Percentiles rank a stretch among this genome's conserved stretches.
These are phyloP conservation scores for Geophilus truncorum DNA, from an alignment of 2,888 invertebrate species.

Conservation along the genomic window DNA sequence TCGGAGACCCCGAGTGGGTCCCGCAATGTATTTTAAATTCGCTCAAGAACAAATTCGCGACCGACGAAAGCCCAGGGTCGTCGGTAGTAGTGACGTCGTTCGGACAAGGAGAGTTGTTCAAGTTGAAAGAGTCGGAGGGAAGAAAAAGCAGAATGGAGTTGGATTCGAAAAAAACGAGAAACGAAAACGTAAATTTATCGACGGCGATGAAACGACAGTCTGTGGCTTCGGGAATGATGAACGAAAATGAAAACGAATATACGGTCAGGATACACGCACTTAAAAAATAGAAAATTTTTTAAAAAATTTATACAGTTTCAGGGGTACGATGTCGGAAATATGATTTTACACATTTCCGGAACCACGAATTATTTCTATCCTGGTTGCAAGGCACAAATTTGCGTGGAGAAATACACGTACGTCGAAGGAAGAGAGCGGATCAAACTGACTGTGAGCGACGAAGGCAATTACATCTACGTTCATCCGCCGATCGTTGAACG, in stretches of 20 bases:
- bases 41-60: background rate
- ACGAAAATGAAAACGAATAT: background rate
- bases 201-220: background rate
- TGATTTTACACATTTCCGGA: background rate
- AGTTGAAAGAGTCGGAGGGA: background rate
- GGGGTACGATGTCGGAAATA: conserved; percentile 18
- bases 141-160: background rate
- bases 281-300: too few species aligned
- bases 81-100: background rate
- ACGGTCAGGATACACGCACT: too few species aligned
- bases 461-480: background rate
- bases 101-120: background rate
- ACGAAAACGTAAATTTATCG: background rate
- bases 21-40: background rate
- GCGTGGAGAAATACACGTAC: background rate
- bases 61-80: background rate
- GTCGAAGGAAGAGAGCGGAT: background rate
- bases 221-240: background rate
- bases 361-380: background rate
- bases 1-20: background rate
- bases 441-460: background rate
- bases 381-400: background rate
- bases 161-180: background rate
- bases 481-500: background rate
- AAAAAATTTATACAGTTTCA: background rate